Conservation (phyloP, 2,113 vertebrate species). For the Orthonyx spaldingii region DNA sequence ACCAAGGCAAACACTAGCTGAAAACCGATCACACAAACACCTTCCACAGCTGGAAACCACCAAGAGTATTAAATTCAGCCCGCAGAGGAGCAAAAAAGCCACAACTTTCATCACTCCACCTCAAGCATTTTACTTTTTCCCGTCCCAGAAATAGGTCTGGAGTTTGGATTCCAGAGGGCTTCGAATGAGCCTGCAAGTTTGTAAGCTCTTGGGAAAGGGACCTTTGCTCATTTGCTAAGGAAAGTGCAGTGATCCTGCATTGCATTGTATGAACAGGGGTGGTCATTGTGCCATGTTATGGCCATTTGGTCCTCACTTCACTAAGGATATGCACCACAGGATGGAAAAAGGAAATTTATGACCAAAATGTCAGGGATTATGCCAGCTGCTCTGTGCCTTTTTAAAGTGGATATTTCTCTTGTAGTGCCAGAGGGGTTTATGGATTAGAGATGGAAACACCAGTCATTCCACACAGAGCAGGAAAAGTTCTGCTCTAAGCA, state of each 20-base stretch:
- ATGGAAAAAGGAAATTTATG: not conserved
- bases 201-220: not conserved
- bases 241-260: not conserved
- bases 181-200: not conserved
- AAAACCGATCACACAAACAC: not conserved
- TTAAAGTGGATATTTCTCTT: not conserved
- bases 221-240: not conserved
- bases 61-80: not conserved
- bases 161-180: not conserved
- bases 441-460: constrained; percentile 49
- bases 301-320: not conserved
- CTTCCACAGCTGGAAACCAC: not conserved
- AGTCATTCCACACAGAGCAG: not conserved
- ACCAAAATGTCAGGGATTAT: not conserved
- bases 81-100: not conserved
- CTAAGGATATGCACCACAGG: not conserved
- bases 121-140: not conserved
- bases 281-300: not conserved
- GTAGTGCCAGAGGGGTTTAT: not conserved
- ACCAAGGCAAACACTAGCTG: not conserved
- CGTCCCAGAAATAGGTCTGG: not conserved
- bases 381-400: not conserved
- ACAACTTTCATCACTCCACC: not conserved
- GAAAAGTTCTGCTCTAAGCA: not conserved
- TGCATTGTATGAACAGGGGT: not conserved